Evolutionary conservation across 2,888 invertebrate species (phyloP).

Genomic region (Leptinotarsa peninsularis): DNA sequence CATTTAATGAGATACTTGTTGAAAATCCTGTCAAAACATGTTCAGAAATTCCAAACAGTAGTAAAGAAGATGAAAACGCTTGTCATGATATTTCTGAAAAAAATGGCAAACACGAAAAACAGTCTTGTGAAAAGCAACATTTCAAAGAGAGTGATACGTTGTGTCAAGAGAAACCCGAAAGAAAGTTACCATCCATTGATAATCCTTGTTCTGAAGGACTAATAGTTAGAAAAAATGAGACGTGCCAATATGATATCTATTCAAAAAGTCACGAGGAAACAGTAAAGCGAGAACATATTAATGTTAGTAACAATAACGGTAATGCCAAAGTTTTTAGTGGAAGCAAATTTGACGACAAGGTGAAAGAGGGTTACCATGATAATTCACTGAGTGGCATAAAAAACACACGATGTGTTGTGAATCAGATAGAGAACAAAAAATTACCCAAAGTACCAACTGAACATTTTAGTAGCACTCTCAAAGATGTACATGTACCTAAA

Average conservation of each 20-base stretch:
- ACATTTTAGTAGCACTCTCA: neutral
- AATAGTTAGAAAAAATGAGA: neutral
- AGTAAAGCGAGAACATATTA: neutral
- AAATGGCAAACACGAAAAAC: neutral
- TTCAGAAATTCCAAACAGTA: neutral
- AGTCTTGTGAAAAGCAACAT: neutral
- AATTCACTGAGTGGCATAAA: neutral
- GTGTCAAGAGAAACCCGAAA: neutral
- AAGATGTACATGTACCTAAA: neutral
- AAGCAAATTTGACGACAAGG: neutral
- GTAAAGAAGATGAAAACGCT: neutral
- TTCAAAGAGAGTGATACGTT: neutral
- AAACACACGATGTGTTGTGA: neutral
- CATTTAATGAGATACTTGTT: neutral
- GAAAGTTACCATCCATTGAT: neutral
- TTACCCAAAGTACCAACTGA: neutral
- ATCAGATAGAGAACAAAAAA: neutral
- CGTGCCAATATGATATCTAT: neutral
- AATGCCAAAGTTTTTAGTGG: neutral
- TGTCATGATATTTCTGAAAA: neutral
- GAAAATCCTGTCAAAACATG: neutral
- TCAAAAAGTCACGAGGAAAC: neutral
- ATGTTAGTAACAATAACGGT: neutral
- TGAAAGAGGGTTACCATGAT: neutral
- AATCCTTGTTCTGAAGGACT: neutral